Evolutionary conservation across 2,797 vertebrate species (phyloP).

Genomic region (Nasua narica): DNA sequence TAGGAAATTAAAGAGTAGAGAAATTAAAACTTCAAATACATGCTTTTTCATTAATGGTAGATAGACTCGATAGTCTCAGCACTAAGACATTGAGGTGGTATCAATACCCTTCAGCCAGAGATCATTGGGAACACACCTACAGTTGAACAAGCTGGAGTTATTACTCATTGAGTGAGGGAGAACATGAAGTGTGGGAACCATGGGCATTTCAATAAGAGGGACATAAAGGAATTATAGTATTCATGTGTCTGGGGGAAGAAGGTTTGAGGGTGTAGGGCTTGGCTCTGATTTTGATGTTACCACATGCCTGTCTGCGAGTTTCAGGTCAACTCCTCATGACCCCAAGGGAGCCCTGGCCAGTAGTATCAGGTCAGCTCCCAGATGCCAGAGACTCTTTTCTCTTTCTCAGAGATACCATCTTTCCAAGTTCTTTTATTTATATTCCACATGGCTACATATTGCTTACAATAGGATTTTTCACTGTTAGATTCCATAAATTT

Average conservation of each 20-base stretch:
- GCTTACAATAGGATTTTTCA: background rate
- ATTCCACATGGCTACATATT: too few relatives aligned
- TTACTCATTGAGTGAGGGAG: background rate
- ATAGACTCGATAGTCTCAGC: background rate
- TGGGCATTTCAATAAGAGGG: background rate
- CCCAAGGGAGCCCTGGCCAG: background rate
- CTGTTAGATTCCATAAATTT: background rate
- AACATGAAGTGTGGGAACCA: background rate
- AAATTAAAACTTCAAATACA: background rate
- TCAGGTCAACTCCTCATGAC: too few relatives aligned
- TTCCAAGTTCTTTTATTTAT: background rate
- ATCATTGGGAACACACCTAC: accelerated
- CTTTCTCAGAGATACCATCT: background rate
- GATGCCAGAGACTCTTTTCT: too few relatives aligned
- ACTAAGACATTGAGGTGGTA: background rate
- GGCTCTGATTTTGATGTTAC: background rate
- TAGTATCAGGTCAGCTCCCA: background rate
- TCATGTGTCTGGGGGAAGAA: background rate
- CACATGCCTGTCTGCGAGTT: too few relatives aligned
- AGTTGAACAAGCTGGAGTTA: background rate
- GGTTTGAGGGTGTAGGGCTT: background rate
- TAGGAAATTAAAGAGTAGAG: background rate
- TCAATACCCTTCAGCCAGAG: background rate
- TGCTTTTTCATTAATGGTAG: background rate
- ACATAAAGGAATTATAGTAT: background rate